Evolutionary conservation across 2,797 vertebrate genomes (phyloP).

Genomic region (Pipistrellus kuhlii): DNA sequence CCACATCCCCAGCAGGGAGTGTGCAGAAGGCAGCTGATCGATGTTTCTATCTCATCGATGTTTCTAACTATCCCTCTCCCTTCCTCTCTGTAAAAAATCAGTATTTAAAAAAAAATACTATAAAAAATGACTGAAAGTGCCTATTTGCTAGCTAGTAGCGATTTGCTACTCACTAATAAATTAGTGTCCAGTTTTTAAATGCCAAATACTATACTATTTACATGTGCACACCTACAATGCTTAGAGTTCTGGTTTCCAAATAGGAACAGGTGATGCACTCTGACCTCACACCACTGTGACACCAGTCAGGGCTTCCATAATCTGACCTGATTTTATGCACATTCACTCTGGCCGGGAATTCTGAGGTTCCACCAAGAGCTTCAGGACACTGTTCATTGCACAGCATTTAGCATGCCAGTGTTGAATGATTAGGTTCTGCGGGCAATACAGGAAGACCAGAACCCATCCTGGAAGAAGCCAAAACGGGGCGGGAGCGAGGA

Average conservation of each 20-base stretch:
- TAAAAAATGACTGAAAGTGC: background rate
- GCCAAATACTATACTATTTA: background rate
- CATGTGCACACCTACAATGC: background rate
- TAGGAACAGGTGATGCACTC: too few relatives aligned
- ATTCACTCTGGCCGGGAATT: background rate
- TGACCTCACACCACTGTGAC: background rate
- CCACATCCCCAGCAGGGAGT: too few relatives aligned
- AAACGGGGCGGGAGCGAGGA: background rate
- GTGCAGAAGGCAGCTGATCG: too few relatives aligned
- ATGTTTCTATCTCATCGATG: too few relatives aligned
- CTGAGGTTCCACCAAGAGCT: background rate
- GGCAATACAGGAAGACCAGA: background rate
- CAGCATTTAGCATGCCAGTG: background rate
- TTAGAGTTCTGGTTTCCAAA: background rate
- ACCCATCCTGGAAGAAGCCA: background rate
- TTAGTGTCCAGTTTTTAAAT: background rate
- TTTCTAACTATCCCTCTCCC: too few relatives aligned
- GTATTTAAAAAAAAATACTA: background rate
- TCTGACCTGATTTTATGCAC: background rate
- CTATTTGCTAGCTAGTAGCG: background rate
- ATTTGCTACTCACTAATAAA: constrained; percentile 35
- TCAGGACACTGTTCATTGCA: background rate
- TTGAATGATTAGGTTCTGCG: background rate
- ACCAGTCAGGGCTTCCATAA: background rate
- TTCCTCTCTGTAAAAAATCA: too few relatives aligned